Evolutionary conservation across 2,888 invertebrate species (phyloP).

Genomic region (Drosophila mulleri): DNA sequence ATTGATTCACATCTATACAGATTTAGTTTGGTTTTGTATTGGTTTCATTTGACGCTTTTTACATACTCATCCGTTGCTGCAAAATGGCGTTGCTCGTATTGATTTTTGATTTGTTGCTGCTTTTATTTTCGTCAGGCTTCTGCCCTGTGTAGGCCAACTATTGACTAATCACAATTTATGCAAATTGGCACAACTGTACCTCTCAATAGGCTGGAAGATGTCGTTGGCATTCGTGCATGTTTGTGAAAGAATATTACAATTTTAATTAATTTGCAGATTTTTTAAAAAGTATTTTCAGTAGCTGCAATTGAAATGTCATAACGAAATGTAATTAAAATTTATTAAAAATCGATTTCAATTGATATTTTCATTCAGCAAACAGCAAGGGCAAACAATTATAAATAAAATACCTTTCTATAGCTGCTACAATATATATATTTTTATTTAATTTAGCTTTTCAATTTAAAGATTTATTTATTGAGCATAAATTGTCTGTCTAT

Average conservation of each 20-base stretch:
- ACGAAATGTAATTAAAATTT: too few species aligned
- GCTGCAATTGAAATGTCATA: not conserved
- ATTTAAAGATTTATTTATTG: too few species aligned
- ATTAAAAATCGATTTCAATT: not conserved
- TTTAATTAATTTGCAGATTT: too few species aligned
- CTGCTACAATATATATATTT: not conserved
- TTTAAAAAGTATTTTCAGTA: too few species aligned
- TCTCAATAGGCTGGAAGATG: not conserved
- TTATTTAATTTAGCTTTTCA: not conserved
- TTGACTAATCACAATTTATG: constrained; percentile 29
- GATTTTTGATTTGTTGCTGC: constrained; percentile 71
- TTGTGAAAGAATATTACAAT: too few species aligned
- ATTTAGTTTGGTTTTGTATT: constrained; percentile 78
- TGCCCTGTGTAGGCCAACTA: constrained; percentile 44
- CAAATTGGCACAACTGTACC: constrained; percentile 45
- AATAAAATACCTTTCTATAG: not conserved
- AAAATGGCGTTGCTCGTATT: constrained; percentile 72
- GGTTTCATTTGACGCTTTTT: constrained; percentile 64
- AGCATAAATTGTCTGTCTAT: not conserved
- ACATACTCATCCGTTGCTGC: constrained; percentile 39
- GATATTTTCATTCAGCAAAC: not conserved
- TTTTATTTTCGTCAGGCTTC: constrained; percentile 29
- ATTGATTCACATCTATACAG: constrained; percentile 20
- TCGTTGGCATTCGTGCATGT: not conserved
- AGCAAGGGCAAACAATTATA: not conserved